Percentiles rank a stretch among this genome's conserved stretches.
Evolutionary conservation across 1,140 invertebrate species (phyloP).

Genomic region (Drosophila melanica): DNA sequence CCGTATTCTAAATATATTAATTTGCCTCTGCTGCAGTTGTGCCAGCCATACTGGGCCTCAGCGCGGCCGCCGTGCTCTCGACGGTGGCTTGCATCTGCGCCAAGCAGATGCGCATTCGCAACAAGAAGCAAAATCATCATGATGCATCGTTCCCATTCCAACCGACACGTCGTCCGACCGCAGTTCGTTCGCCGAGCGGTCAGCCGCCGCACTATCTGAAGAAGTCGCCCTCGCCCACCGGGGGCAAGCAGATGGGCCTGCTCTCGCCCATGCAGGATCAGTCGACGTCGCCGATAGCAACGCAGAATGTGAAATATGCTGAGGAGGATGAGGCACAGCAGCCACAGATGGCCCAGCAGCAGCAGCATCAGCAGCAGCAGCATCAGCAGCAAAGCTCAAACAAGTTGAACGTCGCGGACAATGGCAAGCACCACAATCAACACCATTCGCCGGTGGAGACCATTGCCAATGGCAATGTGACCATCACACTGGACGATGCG

Average conservation of each 20-base stretch:
- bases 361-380: slow-evolving; percentile 19
- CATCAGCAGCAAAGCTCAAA: slow-evolving; percentile 37
- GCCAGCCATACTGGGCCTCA: slow-evolving; percentile 79
- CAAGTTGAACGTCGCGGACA: slow-evolving; percentile 62
- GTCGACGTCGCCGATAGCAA: slow-evolving; percentile 71
- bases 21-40: slow-evolving; percentile 55
- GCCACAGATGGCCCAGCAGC: slow-evolving; percentile 27
- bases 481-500: slow-evolving; percentile 82
- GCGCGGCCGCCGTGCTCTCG: slow-evolving; percentile 74
- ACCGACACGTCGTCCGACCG: slow-evolving; percentile 86
- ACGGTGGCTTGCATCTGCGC: slow-evolving; percentile 80
- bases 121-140: slow-evolving; percentile 79
- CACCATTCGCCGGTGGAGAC: slow-evolving; percentile 81
- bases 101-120: slow-evolving; percentile 74
- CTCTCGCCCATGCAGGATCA: slow-evolving; percentile 84
- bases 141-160: slow-evolving; percentile 85
- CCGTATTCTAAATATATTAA: not conserved
- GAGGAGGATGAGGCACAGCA: slow-evolving; percentile 72
- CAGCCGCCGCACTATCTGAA: slow-evolving; percentile 91
- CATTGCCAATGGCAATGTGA: slow-evolving; percentile 70
- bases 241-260: slow-evolving; percentile 85
- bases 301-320: slow-evolving; percentile 71
- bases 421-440: slow-evolving; percentile 52
- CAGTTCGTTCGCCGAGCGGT: slow-evolving; percentile 87
- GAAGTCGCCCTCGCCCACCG: slow-evolving; percentile 94